These are phyloP conservation scores for Habroteleia sp. DNA, from an alignment of 2,888 invertebrate genomes.

Conservation along the genomic window DNA sequence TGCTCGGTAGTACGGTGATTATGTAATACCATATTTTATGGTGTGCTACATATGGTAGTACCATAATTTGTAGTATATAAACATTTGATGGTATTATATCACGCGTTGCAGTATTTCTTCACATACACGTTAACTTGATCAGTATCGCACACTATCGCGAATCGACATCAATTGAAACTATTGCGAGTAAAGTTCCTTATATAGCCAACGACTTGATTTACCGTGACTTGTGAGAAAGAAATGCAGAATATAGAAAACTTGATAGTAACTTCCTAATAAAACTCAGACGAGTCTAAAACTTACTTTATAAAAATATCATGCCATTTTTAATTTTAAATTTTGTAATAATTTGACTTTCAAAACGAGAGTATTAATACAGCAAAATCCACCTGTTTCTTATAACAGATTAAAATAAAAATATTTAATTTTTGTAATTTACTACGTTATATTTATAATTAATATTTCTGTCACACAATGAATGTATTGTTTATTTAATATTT, in stretches of 20 bases:
- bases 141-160: constrained; percentile 55
- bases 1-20: constrained; percentile 13
- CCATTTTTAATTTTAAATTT: too few species aligned
- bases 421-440: too few species aligned
- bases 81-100: constrained; percentile 47
- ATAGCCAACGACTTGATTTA: constrained; percentile 51
- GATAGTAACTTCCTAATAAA: constrained; percentile 48
- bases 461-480: too few species aligned
- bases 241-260: constrained; percentile 58
- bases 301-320: too few species aligned
- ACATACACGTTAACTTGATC: constrained; percentile 50
- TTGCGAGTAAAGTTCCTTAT: constrained; percentile 56
- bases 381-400: too few species aligned
- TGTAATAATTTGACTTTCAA: too few species aligned
- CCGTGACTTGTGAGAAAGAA: constrained; percentile 53
- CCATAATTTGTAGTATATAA: constrained; percentile 57
- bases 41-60: constrained; percentile 43
- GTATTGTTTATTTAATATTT: too few species aligned
- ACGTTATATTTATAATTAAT: too few species aligned
- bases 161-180: constrained; percentile 61
- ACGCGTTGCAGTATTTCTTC: constrained; percentile 44
- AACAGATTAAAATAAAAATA: too few species aligned
- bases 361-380: too few species aligned
- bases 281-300: too few species aligned
- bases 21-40: constrained; percentile 37